phyloP scores from a whole-genome alignment of 2,797 vertebrate species.

The Hoplostethus mediterraneus region DNA sequence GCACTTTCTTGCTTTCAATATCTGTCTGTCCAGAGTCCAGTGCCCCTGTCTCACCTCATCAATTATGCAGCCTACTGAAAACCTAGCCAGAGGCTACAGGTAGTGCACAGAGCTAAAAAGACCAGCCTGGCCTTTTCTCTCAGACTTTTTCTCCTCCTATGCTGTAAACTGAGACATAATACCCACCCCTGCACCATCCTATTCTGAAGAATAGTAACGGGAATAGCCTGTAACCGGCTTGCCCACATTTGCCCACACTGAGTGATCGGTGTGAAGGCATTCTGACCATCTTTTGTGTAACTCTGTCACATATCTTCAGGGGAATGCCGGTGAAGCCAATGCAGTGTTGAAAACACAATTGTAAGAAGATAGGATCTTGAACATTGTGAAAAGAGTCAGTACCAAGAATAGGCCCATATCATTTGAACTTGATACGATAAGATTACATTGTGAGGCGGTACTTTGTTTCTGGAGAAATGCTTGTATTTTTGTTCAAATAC shows the following conservation, averaged over 20 bases:
- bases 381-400: constrained; percentile 42
- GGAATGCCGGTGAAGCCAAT: constrained; percentile 45
- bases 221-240: constrained; percentile 58
- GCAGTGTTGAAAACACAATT: constrained; percentile 42
- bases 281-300: constrained; percentile 58
- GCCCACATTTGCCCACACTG: constrained; percentile 49
- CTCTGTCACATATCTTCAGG: constrained; percentile 44
- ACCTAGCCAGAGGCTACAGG: constrained; percentile 65
- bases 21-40: constrained; percentile 55
- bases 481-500: constrained; percentile 20
- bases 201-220: constrained; percentile 45
- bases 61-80: constrained; percentile 70
- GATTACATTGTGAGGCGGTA: constrained; percentile 30
- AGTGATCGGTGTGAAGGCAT: constrained; percentile 44
- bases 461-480: constrained; percentile 28
- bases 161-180: constrained; percentile 67
- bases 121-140: constrained; percentile 41
- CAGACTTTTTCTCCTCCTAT: background rate
- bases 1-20: constrained; percentile 68
- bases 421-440: constrained; percentile 38
- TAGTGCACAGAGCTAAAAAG: constrained; percentile 49
- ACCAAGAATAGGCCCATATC: constrained; percentile 33
- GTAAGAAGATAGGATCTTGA: constrained; percentile 54
- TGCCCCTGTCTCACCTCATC: constrained; percentile 68
- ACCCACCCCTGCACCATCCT: constrained; percentile 20